A percentile compares a stretch with the other conserved stretches of the same genome.
phyloP scores from a whole-genome alignment of 2,888 invertebrate species.

The Pasiphila rectangulata region DNA sequence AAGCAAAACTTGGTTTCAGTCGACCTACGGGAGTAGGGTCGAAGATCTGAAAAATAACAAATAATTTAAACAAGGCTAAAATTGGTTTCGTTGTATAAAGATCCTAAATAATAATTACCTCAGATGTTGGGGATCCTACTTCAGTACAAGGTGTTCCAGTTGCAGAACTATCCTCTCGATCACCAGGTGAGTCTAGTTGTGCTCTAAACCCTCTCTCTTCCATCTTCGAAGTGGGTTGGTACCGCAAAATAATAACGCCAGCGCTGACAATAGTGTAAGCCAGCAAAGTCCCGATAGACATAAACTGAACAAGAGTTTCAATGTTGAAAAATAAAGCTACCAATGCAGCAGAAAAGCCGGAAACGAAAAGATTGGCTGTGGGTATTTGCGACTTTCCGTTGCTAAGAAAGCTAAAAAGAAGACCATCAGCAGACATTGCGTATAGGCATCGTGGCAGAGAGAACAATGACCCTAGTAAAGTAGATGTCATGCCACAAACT shows the following conservation, averaged over 20 bases:
- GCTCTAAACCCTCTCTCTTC: slow-evolving; percentile 75
- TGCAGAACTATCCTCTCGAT: slow-evolving; percentile 82
- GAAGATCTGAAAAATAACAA: slow-evolving; percentile 65
- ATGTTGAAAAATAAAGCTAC: slow-evolving; percentile 93
- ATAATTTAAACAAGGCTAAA: not conserved
- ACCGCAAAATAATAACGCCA: slow-evolving; percentile 92
- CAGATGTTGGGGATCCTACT: slow-evolving; percentile 80
- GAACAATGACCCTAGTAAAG: slow-evolving; percentile 91
- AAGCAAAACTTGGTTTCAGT: slow-evolving; percentile 85
- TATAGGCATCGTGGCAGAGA: slow-evolving; percentile 93
- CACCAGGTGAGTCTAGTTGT: slow-evolving; percentile 78
- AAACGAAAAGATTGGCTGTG: slow-evolving; percentile 86
- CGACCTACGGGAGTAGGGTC: slow-evolving; percentile 86
- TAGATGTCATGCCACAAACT: slow-evolving; percentile 95
- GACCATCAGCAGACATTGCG: slow-evolving; percentile 94
- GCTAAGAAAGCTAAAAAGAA: slow-evolving; percentile 90
- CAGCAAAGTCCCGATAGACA: slow-evolving; percentile 94
- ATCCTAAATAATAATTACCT: slow-evolving; percentile 49
- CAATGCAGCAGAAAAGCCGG: slow-evolving; percentile 87
- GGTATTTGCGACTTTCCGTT: slow-evolving; percentile 92
- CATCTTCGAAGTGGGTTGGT: slow-evolving; percentile 81
- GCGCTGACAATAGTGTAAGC: slow-evolving; percentile 96
- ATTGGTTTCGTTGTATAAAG: not conserved
- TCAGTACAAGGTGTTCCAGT: slow-evolving; percentile 83
- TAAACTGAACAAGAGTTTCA: slow-evolving; percentile 94